Percentiles rank a stretch among this genome's conserved stretches.
Conservation (phyloP, 2,797 vertebrate species). For the Lepidocolaptes lacrymiger region DNA sequence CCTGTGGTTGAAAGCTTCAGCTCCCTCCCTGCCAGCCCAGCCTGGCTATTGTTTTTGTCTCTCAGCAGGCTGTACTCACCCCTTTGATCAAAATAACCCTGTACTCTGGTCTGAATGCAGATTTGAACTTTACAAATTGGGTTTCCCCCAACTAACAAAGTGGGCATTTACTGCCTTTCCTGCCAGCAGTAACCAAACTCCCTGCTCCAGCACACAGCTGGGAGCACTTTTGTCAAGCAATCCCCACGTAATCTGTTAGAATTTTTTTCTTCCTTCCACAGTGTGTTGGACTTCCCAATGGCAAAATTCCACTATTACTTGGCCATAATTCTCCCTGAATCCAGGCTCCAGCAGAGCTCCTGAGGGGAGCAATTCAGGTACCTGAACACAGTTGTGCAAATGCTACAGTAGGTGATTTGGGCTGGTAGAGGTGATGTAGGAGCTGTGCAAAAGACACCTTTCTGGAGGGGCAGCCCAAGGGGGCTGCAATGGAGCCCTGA, state of each 20-base stretch:
- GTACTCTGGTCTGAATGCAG: not conserved
- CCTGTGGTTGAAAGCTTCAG: not conserved
- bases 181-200: not conserved
- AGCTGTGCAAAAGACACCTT: not conserved
- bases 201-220: conserved; percentile 13
- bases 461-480: not conserved
- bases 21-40: not conserved
- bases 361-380: not conserved
- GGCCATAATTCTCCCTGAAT: not conserved
- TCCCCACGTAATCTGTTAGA: not conserved
- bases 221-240: conserved; percentile 42
- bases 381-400: not conserved
- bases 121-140: conserved; percentile 29
- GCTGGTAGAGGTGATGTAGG: not conserved
- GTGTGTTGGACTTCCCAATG: not conserved
- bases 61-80: not conserved
- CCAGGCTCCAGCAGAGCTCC: not conserved
- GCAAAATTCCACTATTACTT: not conserved
- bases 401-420: not conserved
- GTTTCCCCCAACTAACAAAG: not conserved
- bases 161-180: conserved; percentile 28
- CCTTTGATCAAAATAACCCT: conserved; percentile 25
- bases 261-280: conserved; percentile 45
- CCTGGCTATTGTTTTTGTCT: not conserved
- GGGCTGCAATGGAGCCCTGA: not conserved